These are phyloP conservation scores for Mamestra brassicae DNA, from an alignment of 2,888 invertebrate species.

Conservation along the genomic window DNA sequence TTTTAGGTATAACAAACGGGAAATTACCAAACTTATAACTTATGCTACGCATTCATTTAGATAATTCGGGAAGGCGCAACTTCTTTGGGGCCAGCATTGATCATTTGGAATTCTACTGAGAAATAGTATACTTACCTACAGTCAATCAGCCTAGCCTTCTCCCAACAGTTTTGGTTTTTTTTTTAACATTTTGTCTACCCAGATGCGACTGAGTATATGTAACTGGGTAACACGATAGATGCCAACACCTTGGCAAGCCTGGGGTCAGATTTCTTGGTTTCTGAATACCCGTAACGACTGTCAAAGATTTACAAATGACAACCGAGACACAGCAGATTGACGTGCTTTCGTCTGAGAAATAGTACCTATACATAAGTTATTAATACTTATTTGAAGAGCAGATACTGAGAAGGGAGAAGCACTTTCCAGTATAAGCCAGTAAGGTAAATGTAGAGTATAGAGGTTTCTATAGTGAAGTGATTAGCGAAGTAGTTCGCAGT, in stretches of 20 bases:
- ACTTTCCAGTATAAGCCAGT: neutral
- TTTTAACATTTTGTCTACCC: too few species aligned
- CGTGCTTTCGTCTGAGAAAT: neutral
- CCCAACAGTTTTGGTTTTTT: too few species aligned
- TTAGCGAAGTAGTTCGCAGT: conserved; percentile 19
- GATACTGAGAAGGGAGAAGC: neutral
- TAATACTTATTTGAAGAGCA: neutral
- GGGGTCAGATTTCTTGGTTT: too few species aligned
- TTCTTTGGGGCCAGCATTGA: neutral
- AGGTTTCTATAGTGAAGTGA: neutral
- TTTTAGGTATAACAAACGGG: neutral
- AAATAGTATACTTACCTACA: neutral
- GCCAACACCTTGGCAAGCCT: neutral
- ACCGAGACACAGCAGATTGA: too few species aligned
- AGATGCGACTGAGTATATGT: too few species aligned
- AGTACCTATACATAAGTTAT: neutral
- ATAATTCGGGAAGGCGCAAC: neutral
- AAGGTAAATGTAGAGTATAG: neutral
- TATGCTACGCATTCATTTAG: neutral
- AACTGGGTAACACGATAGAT: neutral
- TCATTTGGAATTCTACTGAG: neutral
- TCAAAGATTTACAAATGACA: too few species aligned
- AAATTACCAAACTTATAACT: neutral
- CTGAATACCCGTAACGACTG: too few species aligned
- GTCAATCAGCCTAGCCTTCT: too few species aligned